Evolutionary conservation across 2,888 invertebrate species (phyloP).

Genomic region (Imbricaverruca yamaguchii): DNA sequence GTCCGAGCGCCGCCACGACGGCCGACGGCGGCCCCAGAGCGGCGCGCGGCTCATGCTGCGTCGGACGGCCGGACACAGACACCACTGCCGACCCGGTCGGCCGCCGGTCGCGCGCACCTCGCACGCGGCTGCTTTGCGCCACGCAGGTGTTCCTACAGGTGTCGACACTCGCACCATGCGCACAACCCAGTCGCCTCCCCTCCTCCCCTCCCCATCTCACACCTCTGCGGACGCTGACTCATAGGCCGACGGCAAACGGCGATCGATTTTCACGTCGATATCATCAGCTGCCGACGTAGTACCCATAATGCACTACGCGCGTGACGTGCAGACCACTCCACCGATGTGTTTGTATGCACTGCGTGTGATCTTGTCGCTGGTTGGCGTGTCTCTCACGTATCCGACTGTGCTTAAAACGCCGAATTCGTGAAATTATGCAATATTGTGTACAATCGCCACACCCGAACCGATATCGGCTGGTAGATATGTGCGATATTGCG

Average conservation of each 20-base stretch:
- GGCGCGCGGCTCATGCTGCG: background rate
- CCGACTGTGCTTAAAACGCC: no score
- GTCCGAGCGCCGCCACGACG: background rate
- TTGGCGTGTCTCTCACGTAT: no score
- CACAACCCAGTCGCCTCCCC: background rate
- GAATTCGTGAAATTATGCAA: no score
- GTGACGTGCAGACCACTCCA: no score
- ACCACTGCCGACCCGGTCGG: background rate
- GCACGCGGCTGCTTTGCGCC: background rate
- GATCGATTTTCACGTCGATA: background rate
- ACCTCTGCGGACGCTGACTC: background rate
- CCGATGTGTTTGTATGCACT: no score
- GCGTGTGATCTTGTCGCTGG: no score
- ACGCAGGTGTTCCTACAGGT: conserved; percentile 13
- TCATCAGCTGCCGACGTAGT: no score
- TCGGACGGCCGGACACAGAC: background rate
- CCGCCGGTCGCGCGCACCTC: background rate
- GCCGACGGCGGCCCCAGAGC: background rate
- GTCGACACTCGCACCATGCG: background rate
- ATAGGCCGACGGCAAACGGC: background rate
- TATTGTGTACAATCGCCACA: no score
- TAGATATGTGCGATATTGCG: no score
- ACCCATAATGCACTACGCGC: no score
- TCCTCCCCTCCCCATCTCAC: background rate
- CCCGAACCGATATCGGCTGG: no score